Evolutionary conservation across 2,888 invertebrate genomes (phyloP), one percentile per base, ranked within the genome.

Genomic region (Drosophila tripunctata): DNA sequence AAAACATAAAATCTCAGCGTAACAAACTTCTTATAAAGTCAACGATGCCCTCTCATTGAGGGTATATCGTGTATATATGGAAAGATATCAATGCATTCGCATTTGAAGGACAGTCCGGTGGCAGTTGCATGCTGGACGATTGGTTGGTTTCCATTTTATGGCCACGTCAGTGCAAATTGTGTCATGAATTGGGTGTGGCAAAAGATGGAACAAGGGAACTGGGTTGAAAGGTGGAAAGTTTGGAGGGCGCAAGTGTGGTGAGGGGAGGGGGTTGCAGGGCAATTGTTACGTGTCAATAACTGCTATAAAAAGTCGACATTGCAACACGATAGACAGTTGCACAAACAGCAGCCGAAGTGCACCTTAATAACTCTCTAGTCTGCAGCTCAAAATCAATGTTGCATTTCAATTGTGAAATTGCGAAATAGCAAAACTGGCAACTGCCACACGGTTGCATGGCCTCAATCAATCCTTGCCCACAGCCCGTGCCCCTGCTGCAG

Each of bases 271-370:
- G 10, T 10, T 10, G 27, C 55, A 72, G 56, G 66, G 63, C 88
- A 80, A 85, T 88, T 88, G 88, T 86, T 88, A 83, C 85, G 86
- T 85, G 85, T 85, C 88, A 85, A 85, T 85, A 88, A 85, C 88
- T 85, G 76, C 67, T 71, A 76, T 67, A 76, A 76, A 83, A 83
- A 75, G 65, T 52, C 24, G 56, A 40, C 62, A 63, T 41, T 55
- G 71, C 78, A 62, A 65, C 68, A 36, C 61, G 68, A 68, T 61
- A 55, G 60, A 56, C 48, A 33, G 61, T 61, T 65, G 35, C 22
- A 63, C 15, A 64, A 56, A 54, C 19, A 57, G 38, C 63, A 52
- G 33, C 51, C 55, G 24, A 63, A 45, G 63, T 71, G 82, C 82
- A 69, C 83, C 79, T 72, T 71, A 81, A 82, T 76, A 67, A 67